Base-by-base conservation (phyloP, 2,888 invertebrate species). In the Stenolophus ochropezus region DNA sequence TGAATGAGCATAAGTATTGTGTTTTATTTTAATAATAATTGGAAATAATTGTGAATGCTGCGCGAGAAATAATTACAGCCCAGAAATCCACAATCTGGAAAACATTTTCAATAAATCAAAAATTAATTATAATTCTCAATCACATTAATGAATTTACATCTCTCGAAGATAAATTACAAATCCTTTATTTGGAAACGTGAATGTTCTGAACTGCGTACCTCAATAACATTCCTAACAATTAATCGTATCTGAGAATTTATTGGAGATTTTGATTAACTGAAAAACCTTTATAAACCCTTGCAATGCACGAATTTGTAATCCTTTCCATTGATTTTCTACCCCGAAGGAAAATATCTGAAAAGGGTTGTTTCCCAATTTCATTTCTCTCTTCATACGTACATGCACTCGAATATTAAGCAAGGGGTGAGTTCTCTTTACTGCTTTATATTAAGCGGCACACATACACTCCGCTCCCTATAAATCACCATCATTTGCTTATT, bases 151-250 rank as follows among this genome's bases (percentile, higher is more conserved):
- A 73, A 73, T 73, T 21, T 73, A 47, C 20, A 49, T 49, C 49
- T 73, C 21, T 21, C 11, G 20, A 47, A 65, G 69, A 73, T 73
- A 73, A 73, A 73, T 73, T 73, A 49, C 47, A 73, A 73, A 73
- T 73, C 73, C 73, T 73, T 73, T 73, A 73, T 49, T 49, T 73
- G 73, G 47, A 47, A 73, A 49, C 23, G 73, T 49, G 73, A 73
- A 47, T 49, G 21, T 21, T 21, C 16, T 11, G 16, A 65, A 18
- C 75, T 75, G 53, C 51, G 53, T 53, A 27, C 88, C 88, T 87
- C 88, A 87, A 88, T 88, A 88, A 87, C 87, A 88, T 88, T 88
- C 87, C 88, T 85, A 85, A 84, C 86, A 86, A 87, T 87, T 87
- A 86, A 86, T 86, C 86, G 86, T 85, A 86, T 86, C 86, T 82